phyloP scores from a whole-genome alignment of 2,888 invertebrate genomes.

The Branchipolynoe longqiensis region DNA sequence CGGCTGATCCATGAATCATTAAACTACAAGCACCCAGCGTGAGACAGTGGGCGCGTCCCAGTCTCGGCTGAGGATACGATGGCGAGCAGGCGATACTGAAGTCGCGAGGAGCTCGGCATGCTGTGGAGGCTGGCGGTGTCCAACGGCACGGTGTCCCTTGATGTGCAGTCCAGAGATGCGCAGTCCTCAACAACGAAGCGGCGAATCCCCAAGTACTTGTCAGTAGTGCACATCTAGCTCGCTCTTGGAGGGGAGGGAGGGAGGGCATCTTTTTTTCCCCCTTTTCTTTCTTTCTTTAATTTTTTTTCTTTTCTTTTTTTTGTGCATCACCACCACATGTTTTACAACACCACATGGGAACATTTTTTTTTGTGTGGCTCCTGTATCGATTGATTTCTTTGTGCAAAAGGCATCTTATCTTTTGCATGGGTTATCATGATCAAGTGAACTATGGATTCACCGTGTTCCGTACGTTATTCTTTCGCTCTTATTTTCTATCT shows the following conservation, averaged over 20 bases:
- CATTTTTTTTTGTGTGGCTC: neutral
- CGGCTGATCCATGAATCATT: neutral
- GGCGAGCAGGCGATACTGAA: neutral
- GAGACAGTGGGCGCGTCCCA: neutral
- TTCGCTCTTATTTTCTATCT: neutral
- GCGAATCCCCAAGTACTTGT: neutral
- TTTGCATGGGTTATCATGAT: neutral
- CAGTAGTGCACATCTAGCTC: neutral
- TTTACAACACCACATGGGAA: constrained; percentile 6
- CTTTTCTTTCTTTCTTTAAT: too few species aligned
- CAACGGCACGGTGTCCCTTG: too few species aligned
- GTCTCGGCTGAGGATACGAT: neutral
- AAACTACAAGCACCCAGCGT: neutral
- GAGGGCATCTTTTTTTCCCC: too few species aligned
- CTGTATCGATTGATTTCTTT: neutral
- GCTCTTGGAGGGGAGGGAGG: too few species aligned
- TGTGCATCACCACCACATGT: too few species aligned
- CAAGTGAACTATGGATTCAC: neutral
- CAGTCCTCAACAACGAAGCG: neutral
- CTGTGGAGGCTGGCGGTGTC: neutral
- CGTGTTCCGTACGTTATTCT: neutral
- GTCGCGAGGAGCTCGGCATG: neutral
- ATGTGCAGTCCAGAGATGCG: too few species aligned
- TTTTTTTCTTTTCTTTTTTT: neutral
- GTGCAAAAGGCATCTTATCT: neutral